Conservation (phyloP, 1,140 invertebrate species). For the Drosophila albomicans region DNA sequence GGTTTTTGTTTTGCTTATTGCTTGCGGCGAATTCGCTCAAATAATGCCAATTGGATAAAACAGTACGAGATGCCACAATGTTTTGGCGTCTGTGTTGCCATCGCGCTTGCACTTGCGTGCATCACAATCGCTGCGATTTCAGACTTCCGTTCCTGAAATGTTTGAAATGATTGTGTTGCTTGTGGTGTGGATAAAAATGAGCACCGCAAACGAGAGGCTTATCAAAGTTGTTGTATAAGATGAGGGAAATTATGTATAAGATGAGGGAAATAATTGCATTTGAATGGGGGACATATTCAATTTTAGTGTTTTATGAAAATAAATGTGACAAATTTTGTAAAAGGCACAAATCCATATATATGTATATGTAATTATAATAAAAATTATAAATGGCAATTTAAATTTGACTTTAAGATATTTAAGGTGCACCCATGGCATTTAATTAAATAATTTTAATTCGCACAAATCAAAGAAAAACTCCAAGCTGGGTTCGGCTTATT, state of each 20-base stretch:
- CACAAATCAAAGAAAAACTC: slow-evolving; percentile 22
- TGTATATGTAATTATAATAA: too few relatives aligned
- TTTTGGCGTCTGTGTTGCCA: slow-evolving; percentile 26
- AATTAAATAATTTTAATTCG: slow-evolving; percentile 26
- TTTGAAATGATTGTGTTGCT: slow-evolving; percentile 34
- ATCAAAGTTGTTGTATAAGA: slow-evolving; percentile 40
- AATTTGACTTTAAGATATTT: slow-evolving; percentile 28
- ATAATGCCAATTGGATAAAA: slow-evolving; percentile 70
- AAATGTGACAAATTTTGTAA: not conserved
- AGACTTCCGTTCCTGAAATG: slow-evolving; percentile 64
- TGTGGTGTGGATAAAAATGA: slow-evolving; percentile 68
- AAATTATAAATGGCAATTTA: not conserved
- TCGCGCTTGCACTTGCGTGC: slow-evolving; percentile 42
- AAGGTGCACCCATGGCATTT: slow-evolving; percentile 11
- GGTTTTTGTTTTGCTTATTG: slow-evolving; percentile 45
- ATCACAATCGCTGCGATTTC: slow-evolving; percentile 22
- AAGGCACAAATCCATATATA: too few relatives aligned
- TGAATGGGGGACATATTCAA: slow-evolving; percentile 28
- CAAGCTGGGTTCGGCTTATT: slow-evolving; percentile 39
- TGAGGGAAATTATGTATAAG: slow-evolving; percentile 24
- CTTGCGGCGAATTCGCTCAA: slow-evolving; percentile 78
- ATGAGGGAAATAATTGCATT: slow-evolving; percentile 26
- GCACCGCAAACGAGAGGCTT: slow-evolving; percentile 43
- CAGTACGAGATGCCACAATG: slow-evolving; percentile 50
- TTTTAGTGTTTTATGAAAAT: not conserved